Conservation (phyloP, 2,888 invertebrate species). For the Watsonalla cultraria region DNA sequence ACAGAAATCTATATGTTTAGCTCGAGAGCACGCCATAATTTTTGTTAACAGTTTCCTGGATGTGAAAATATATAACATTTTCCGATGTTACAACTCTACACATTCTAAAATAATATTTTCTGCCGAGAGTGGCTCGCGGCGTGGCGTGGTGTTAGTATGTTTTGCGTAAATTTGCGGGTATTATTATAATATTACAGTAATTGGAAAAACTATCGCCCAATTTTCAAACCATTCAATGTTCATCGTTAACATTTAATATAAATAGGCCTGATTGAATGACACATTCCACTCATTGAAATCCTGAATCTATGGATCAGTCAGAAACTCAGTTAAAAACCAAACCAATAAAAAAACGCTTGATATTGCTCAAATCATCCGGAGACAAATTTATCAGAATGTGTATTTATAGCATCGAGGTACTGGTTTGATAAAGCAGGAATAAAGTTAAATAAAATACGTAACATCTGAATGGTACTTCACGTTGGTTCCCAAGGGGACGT, state of each 20-base stretch:
- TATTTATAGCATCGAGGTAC: background rate
- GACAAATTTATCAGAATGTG: background rate
- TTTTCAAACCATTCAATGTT: too few species aligned
- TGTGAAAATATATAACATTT: constrained; percentile 37
- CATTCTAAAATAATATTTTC: background rate
- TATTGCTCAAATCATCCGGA: background rate
- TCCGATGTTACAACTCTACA: constrained; percentile 27
- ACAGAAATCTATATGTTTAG: constrained; percentile 38
- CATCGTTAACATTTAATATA: too few species aligned
- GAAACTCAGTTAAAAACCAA: too few species aligned
- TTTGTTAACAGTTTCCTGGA: constrained; percentile 46
- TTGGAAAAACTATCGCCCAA: too few species aligned
- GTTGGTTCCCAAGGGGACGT: constrained; percentile 20
- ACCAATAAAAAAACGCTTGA: too few species aligned
- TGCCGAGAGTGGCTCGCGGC: too few species aligned
- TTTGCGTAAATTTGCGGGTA: too few species aligned
- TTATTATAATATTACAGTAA: too few species aligned
- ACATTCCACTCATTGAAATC: too few species aligned
- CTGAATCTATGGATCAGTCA: too few species aligned
- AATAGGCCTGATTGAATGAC: too few species aligned
- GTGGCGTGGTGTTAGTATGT: too few species aligned
- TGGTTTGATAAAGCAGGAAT: background rate
- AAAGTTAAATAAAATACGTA: constrained; percentile 1
- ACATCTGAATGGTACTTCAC: constrained; percentile 16
- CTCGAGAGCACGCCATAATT: constrained; percentile 40